Evolutionary conservation across 2,113 vertebrate species (phyloP), one percentile per base, ranked within the genome.

Genomic region (Morone saxatilis): DNA sequence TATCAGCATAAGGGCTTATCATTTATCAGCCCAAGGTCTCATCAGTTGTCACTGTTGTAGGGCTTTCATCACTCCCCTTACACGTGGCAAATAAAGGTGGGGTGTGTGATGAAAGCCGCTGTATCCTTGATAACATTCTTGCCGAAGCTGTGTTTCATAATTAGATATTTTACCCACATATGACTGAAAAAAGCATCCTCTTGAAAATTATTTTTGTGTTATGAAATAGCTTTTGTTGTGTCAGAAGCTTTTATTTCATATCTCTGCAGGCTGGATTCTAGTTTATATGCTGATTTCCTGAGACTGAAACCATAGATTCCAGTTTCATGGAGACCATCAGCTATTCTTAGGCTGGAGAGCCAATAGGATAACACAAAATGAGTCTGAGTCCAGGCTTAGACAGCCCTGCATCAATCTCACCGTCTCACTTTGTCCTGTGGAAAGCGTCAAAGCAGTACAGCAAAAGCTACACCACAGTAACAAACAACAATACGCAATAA

Each of bases 21-120:
- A 74, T 84, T 87, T 78, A 66, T 74, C 67, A 87, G 72, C 84
- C 62, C 83, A 85, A 70, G 81, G 79, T 78, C 76, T 81, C 84
- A 81, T 86, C 73, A 78, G 48, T 71, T 72, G 71, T 67, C 53
- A 63, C 60, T 31, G 63, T 17, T 63, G 63, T n/a, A 51, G 71
- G 16, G 6, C 70, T 86, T 88, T 72, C 78, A 86, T 83, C 84
- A 65, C 63, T 4, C 31, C 62, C 47, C 73, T 76, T 61, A 74
- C 20, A 57, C n/a, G 4, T n/a, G 14, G 67, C 38, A 75, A 80
- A 81, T 76, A 65, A 81, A 84, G 48, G n/a, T 56, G 77, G 9
- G 9, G 8, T 38, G 10, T 56, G 31, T 48, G 13, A 41, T 56
- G 47, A 54, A 81, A 81, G 74, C 61, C 2, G n/a, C 22, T 59